Percentiles rank a stretch among this genome's conserved stretches.
Evolutionary conservation across 2,888 invertebrate species (phyloP).

Genomic region (Drosophila anomalata): DNA sequence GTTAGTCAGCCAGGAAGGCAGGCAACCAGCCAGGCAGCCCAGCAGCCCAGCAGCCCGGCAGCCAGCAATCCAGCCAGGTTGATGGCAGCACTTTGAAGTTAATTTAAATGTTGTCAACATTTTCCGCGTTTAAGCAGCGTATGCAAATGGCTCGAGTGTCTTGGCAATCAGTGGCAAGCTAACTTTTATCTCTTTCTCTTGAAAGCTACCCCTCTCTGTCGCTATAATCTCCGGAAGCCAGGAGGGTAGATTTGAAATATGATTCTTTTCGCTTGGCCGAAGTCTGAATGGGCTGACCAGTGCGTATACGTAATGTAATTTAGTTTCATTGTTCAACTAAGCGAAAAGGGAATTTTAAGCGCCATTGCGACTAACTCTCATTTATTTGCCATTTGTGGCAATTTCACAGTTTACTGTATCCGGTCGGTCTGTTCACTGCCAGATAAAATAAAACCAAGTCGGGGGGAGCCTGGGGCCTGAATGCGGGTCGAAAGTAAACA

Average conservation of each 20-base stretch:
- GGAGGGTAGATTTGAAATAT: slow-evolving; percentile 31
- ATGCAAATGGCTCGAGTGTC: slow-evolving; percentile 75
- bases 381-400: slow-evolving; percentile 27
- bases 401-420: slow-evolving; percentile 14
- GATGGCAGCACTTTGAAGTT: slow-evolving; percentile 78
- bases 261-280: slow-evolving; percentile 36
- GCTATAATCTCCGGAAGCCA: slow-evolving; percentile 1
- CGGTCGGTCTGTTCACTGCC: slow-evolving; percentile 17
- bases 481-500: slow-evolving; percentile 49
- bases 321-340: slow-evolving; percentile 60
- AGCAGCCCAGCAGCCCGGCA: neutral
- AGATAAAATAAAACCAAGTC: slow-evolving; percentile 29
- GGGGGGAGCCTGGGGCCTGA: neutral
- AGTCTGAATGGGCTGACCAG: slow-evolving; percentile 21
- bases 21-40: neutral
- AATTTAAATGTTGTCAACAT: slow-evolving; percentile 81
- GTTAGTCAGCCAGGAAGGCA: slow-evolving; percentile 22
- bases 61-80: slow-evolving; percentile 27
- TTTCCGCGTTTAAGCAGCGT: slow-evolving; percentile 66
- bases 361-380: slow-evolving; percentile 39
- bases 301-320: slow-evolving; percentile 73
- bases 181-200: slow-evolving; percentile 24
- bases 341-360: slow-evolving; percentile 33
- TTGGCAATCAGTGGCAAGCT: slow-evolving; percentile 52
- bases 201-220: neutral